These are phyloP conservation scores for Erethizon dorsatum DNA, from an alignment of 2,797 vertebrate genomes.

Conservation along the genomic window DNA sequence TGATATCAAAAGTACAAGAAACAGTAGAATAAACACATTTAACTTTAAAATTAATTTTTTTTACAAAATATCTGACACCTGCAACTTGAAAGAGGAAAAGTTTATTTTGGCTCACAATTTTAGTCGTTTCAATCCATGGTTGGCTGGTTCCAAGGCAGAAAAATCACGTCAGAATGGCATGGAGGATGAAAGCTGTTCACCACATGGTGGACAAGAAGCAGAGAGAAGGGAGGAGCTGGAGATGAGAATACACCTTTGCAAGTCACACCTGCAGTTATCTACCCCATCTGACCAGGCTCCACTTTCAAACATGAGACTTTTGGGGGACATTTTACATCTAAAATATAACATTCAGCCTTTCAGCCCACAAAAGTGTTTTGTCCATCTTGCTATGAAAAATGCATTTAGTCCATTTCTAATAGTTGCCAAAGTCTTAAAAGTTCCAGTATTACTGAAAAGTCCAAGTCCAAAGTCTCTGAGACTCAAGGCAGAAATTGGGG, in stretches of 20 bases:
- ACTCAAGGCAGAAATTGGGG: neutral
- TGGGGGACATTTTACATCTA: neutral
- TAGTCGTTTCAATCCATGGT: neutral
- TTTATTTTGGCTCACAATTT: neutral
- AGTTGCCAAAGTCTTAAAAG: neutral
- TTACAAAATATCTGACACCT: neutral
- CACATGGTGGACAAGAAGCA: neutral
- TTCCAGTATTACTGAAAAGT: neutral
- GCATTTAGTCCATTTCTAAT: neutral
- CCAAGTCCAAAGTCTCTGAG: neutral
- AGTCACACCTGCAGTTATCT: neutral
- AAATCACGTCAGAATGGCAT: neutral
- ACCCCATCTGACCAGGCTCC: too few relatives aligned
- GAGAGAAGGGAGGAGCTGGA: neutral
- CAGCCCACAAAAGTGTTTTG: neutral
- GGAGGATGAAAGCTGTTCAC: neutral
- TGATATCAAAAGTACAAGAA: neutral
- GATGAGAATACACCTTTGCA: neutral
- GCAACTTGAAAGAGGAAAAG: neutral
- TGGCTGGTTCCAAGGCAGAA: neutral
- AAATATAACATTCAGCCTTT: neutral
- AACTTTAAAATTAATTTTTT: constrained; percentile 1
- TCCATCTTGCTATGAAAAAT: neutral
- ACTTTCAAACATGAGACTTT: neutral
- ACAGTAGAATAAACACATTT: neutral